Evolutionary conservation across 2,113 vertebrate species (phyloP).

Genomic region (Hemiscyllium ocellatum): DNA sequence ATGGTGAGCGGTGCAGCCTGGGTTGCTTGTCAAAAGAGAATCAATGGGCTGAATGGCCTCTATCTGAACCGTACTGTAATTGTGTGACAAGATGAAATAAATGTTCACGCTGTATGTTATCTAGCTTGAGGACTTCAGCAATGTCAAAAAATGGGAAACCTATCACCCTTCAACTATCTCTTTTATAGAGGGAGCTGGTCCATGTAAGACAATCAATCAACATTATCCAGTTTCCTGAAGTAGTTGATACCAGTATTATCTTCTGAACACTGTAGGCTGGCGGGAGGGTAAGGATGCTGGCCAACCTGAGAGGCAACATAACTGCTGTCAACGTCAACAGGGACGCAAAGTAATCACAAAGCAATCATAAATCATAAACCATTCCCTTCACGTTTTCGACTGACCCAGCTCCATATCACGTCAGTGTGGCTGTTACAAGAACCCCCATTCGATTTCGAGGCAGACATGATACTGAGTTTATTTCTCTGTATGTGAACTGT

Average conservation of each 20-base stretch:
- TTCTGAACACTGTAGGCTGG: neutral
- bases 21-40: too few species aligned
- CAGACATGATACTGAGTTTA: neutral
- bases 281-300: neutral
- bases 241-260: neutral
- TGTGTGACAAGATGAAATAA: neutral
- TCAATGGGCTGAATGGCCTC: too few species aligned
- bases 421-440: neutral
- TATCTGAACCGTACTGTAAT: too few species aligned
- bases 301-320: neutral
- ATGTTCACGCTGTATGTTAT: neutral
- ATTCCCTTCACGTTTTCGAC: neutral
- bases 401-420: neutral
- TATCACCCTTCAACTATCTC: neutral
- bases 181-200: neutral
- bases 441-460: neutral
- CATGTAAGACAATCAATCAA: neutral
- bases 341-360: neutral
- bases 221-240: neutral
- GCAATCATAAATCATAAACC: neutral
- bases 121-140: neutral
- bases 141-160: neutral
- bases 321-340: neutral
- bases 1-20: too few species aligned
- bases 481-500: neutral